Evolutionary conservation across 2,797 vertebrate species (phyloP).

Genomic region (Platyrinchus mystaceus): DNA sequence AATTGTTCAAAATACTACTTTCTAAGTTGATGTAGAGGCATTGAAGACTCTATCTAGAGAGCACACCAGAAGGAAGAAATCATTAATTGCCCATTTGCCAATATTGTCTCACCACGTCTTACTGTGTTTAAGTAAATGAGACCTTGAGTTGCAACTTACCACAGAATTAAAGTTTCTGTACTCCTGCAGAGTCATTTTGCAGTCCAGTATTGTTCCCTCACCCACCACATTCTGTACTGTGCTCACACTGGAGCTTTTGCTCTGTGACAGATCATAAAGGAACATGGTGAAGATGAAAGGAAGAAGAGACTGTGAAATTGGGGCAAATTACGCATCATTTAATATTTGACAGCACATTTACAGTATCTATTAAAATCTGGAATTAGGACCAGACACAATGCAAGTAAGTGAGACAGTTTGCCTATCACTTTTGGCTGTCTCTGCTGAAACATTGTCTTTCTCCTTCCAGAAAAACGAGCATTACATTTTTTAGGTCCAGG

Average conservation of each 20-base stretch:
- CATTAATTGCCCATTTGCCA: background rate
- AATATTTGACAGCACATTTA: background rate
- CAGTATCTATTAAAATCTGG: background rate
- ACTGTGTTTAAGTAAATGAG: background rate
- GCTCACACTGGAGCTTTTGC: conserved; percentile 79
- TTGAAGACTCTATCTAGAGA: background rate
- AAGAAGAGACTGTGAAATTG: background rate
- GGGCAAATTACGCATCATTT: background rate
- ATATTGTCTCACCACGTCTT: background rate
- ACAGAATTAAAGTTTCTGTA: conserved; percentile 74
- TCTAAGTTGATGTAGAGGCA: background rate
- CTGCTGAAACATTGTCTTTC: background rate
- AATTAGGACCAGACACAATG: background rate
- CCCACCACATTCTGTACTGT: conserved; percentile 12
- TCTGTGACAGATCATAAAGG: conserved; percentile 44
- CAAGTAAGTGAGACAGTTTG: background rate
- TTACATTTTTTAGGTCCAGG: background rate
- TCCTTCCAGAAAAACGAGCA: background rate
- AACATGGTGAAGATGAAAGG: background rate
- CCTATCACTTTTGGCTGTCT: background rate
- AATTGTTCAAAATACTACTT: background rate
- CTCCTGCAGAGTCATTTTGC: conserved; percentile 84
- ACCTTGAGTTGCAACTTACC: conserved; percentile 75
- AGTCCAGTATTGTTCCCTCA: conserved; percentile 71
- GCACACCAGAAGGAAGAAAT: background rate